Percentiles rank a stretch among this genome's conserved stretches.
Conservation (phyloP, 2,113 vertebrate genomes). For the Chionodraco myersi region DNA sequence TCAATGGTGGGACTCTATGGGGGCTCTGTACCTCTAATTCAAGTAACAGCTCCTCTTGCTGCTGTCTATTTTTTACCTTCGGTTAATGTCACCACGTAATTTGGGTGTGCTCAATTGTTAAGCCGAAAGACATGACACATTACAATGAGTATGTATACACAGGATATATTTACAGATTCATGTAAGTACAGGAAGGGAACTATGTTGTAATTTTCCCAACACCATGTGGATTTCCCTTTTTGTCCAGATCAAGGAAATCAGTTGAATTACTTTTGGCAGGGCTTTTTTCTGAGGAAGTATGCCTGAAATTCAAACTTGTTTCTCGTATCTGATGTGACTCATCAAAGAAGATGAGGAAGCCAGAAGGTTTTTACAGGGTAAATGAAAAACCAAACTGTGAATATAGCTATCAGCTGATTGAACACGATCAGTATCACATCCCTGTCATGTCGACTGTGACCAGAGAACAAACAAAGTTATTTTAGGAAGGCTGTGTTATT, state of each 20-base stretch:
- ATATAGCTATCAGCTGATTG: not conserved
- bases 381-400: not conserved
- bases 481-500: conserved; percentile 9
- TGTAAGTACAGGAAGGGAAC: conserved; percentile 31
- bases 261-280: conserved; percentile 11
- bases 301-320: conserved; percentile 24
- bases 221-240: conserved; percentile 56
- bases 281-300: conserved; percentile 65
- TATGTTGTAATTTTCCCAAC: conserved; percentile 10
- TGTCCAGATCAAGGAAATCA: conserved; percentile 55
- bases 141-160: not conserved
- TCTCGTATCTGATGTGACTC: conserved; percentile 9
- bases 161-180: conserved; percentile 31
- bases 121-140: conserved; percentile 24
- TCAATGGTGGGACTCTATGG: conserved; percentile 70
- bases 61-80: conserved; percentile 23
- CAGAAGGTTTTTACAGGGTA: conserved; percentile 13
- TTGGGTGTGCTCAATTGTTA: conserved; percentile 9
- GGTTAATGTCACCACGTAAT: conserved; percentile 18
- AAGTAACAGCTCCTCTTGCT: conserved; percentile 22
- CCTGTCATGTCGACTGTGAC: conserved; percentile 17
- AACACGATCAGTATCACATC: conserved; percentile 11
- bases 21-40: conserved; percentile 60
- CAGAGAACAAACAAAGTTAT: conserved; percentile 29
- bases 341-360: conserved; percentile 48